Evolutionary conservation across 2,888 invertebrate species (phyloP).

Genomic region (Anorthoa munda): DNA sequence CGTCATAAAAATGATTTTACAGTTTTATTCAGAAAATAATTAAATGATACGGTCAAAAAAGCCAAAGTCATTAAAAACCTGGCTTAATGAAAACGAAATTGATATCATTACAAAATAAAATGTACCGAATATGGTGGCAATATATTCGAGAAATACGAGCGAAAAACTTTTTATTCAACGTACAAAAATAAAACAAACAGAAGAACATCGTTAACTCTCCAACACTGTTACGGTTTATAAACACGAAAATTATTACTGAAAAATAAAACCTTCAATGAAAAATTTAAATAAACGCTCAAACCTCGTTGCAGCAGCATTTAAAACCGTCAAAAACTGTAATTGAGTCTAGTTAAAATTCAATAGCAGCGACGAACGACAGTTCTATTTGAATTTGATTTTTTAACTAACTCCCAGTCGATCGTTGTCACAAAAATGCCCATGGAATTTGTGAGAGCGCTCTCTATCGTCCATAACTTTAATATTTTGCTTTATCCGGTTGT

Average conservation of each 20-base stretch:
- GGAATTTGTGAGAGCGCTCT: constrained; percentile 25
- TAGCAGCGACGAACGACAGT: constrained; percentile 8
- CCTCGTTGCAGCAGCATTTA: not conserved
- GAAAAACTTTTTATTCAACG: not conserved
- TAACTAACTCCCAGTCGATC: constrained; percentile 42
- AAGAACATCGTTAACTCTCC: constrained; percentile 12
- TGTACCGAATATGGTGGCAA: too few relatives aligned
- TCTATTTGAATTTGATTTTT: too few relatives aligned
- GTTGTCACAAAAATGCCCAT: constrained; percentile 46
- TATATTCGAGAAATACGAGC: not conserved
- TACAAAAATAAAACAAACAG: not conserved
- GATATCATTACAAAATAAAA: too few relatives aligned
- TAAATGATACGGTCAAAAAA: not conserved
- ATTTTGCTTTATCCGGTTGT: constrained; percentile 46
- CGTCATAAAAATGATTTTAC: not conserved
- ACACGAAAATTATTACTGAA: not conserved
- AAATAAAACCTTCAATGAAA: constrained; percentile 3
- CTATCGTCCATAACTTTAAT: constrained; percentile 51
- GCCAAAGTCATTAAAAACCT: too few relatives aligned
- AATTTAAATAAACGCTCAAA: not conserved
- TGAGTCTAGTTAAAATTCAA: constrained; percentile 41
- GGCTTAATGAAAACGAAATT: too few relatives aligned
- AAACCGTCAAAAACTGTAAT: constrained; percentile 29
- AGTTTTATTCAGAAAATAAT: not conserved
- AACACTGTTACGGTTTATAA: constrained; percentile 5